These are phyloP conservation scores for Podotricha telesiphe DNA, from an alignment of 2,888 invertebrate genomes.

Conservation along the genomic window DNA sequence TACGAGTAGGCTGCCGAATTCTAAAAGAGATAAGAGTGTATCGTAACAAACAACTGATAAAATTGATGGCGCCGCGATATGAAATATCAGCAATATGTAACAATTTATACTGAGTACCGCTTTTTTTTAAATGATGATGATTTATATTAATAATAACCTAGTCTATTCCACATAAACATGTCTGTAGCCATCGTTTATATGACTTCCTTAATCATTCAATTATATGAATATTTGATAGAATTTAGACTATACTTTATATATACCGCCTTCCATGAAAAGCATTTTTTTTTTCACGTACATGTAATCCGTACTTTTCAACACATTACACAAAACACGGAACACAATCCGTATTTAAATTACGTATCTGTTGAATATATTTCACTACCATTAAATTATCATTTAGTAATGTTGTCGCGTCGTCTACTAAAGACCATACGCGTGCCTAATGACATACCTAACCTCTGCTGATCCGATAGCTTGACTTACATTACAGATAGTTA, in stretches of 20 bases:
- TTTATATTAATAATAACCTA: neutral
- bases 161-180: neutral
- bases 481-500: conserved; percentile 30
- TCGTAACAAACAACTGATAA: conserved; percentile 65
- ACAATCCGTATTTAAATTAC: too few species aligned
- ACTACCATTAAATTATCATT: conserved; percentile 5
- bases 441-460: conserved; percentile 40
- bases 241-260: neutral
- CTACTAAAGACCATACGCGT: conserved; percentile 39
- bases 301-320: neutral
- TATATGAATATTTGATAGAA: neutral
- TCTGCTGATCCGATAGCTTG: conserved; percentile 34
- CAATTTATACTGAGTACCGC: conserved; percentile 14
- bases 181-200: neutral
- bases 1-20: conserved; percentile 57
- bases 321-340: too few species aligned
- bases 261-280: neutral
- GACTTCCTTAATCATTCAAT: neutral
- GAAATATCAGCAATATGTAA: conserved; percentile 24
- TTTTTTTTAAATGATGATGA: neutral
- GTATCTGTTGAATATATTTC: conserved; percentile 1
- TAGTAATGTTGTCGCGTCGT: conserved; percentile 3
- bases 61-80: conserved; percentile 68
- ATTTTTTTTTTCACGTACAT: neutral
- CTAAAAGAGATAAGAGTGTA: conserved; percentile 53